Base-by-base conservation (phyloP, 2,797 vertebrate species). In the Malurus leucopterus region DNA sequence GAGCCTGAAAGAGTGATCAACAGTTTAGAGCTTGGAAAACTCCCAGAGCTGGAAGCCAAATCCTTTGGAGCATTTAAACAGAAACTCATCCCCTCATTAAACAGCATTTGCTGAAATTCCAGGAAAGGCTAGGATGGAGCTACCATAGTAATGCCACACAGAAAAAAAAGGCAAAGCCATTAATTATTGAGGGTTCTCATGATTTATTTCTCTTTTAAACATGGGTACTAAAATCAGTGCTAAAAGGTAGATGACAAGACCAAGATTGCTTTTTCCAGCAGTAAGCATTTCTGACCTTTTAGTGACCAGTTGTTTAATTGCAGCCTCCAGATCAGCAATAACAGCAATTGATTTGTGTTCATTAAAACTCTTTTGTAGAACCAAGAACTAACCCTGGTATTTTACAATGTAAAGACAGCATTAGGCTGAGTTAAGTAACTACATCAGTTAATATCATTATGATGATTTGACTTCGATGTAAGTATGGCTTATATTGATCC, bases 11-110 rank as follows among this genome's bases (percentile, higher is more conserved):
- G 59, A 70, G 61, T 1, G 38, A 92, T 92, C 92, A 86, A 88
- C 70, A 92, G 76, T 89, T 94, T 92, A 93, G 65, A 88, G 74
- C 74, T 44, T 94, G 89, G 93, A 95, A 92, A 81, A 73, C 2
- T 86, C 89, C 91, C 91, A 93, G 80, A 81, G 63, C 27, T 73
- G 63, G 53, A 81, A 94, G 88, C 83, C 74, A 93, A 47, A 94
- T 70, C 78, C 83, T 84, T 91, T 34, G 41, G 68, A 88, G 80
- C 80, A 61, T 91, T 93, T 65, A 53, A 71, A 75, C 40, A 94
- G 63, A 85, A 94, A 54, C 32, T 75, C 80, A 72, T 72, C 41
- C 44, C 30, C 51, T 81, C 73, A 64, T 91, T 86, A 86, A 91
- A 81, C 8, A 89, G 34, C 51, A 63, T 68, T 92, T 91, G 61